Conservation (phyloP, 2,888 invertebrate genomes). For the Aphrophora alni region DNA sequence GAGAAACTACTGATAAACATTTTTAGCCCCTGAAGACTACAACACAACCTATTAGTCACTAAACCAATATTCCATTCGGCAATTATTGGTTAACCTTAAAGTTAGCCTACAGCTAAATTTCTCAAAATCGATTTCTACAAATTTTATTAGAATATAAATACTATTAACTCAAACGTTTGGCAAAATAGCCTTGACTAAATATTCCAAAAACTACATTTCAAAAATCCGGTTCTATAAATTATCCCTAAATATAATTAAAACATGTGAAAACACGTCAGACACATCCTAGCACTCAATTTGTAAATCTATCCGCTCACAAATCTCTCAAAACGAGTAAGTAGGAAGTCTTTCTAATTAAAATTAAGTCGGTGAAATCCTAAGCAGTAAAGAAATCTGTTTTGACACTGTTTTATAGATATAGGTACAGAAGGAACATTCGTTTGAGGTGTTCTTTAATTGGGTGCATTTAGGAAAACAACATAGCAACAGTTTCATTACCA, state of each 20-base stretch:
- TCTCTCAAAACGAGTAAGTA: background rate
- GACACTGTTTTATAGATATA: background rate
- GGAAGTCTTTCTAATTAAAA: background rate
- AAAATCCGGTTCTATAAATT: background rate
- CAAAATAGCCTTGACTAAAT: no score
- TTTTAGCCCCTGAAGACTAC: no score
- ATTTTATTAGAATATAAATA: no score
- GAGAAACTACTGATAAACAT: no score
- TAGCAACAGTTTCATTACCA: background rate
- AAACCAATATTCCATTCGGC: no score
- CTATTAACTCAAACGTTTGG: no score
- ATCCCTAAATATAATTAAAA: background rate
- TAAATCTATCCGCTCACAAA: background rate
- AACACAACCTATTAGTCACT: no score
- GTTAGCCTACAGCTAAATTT: no score
- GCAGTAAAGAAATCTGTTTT: background rate
- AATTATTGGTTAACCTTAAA: no score
- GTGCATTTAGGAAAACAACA: background rate
- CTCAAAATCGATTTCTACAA: no score
- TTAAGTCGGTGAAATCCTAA: no score
- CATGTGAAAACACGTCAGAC: background rate
- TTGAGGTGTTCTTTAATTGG: background rate
- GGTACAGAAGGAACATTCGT: background rate
- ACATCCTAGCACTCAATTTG: background rate
- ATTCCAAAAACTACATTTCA: background rate